Evolutionary conservation across 92 coral and sea anemone species (phyloP), one percentile per base, ranked within the genome.

Genomic region (Palythoa caribaeorum): DNA sequence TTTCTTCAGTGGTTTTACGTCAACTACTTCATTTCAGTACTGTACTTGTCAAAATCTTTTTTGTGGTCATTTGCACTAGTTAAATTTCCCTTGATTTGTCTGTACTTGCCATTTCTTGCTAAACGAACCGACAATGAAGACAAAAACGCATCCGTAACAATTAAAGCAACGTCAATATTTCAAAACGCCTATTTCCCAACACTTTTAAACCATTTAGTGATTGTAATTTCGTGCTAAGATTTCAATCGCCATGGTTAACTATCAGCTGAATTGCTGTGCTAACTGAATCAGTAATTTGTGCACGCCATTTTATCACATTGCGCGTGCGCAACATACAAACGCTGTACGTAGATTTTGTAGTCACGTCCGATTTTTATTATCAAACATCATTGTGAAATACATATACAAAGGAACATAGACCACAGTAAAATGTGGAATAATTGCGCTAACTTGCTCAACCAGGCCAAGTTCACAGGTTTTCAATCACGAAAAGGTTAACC

Each of bases 381-480:
- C 8, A 4, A 4, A 63, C 19, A 63, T 63, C 8, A n/a, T 35
- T 35, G n/a, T 17, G 11, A 20, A 63, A 7, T 60, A 57, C 3
- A 57, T 10, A 7, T 57, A 16, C 20, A 14, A n/a, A 63, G 20
- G 70, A 9, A 63, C 19, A 63, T 9, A 17, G 36, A 17, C 28
- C 28, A 16, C 19, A 63, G 9, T 63, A 63, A 35, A 63, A 19
- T 44, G 7, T 63, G 2, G n/a, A 5, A 63, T 63, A 63, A 63
- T 17, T 63, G 70, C 9, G 70, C 28, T 63, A 62, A 79, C 44
- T 60, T 59, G 72, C 73, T 79, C 73, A 19, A 60, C 73, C 54
- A 39, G 83, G 65, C 70, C 53, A 54, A 57, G 66, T 40, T 37
- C 71, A 78, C 83, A 40, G 83, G 37, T 52, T 76, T 76, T 20